Evolutionary conservation across 2,888 invertebrate species (phyloP).

Genomic region (Cremastinae sp.): DNA sequence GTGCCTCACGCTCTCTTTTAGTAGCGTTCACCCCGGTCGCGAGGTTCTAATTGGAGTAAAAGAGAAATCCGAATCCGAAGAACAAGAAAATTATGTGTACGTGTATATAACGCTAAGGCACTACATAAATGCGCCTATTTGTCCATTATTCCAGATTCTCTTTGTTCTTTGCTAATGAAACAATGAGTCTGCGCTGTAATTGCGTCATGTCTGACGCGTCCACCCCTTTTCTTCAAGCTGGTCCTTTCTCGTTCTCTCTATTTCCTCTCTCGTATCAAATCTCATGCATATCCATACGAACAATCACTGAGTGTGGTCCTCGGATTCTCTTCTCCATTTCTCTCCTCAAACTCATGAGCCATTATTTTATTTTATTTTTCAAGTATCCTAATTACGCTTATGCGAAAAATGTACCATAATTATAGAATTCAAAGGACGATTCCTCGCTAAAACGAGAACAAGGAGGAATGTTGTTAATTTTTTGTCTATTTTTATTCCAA

Average conservation of each 20-base stretch:
- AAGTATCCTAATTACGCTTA: too few relatives aligned
- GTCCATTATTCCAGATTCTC: conserved; percentile 80
- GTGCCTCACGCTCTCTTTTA: conserved; percentile 67
- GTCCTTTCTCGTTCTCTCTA: conserved; percentile 20
- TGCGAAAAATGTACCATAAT: too few relatives aligned
- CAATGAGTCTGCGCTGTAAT: conserved; percentile 80
- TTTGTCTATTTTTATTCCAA: too few relatives aligned
- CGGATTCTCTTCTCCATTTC: conserved; percentile 1
- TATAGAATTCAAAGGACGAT: too few relatives aligned
- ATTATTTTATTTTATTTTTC: too few relatives aligned
- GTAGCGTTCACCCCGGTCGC: conserved; percentile 62
- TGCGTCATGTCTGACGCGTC: conserved; percentile 62
- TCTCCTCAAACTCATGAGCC: too few relatives aligned
- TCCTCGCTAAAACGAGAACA: too few relatives aligned
- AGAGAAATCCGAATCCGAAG: conserved; percentile 66
- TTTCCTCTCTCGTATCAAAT: conserved; percentile 1
- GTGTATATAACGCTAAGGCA: conserved; percentile 63
- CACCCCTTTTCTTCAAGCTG: conserved; percentile 48
- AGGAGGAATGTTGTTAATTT: too few relatives aligned
- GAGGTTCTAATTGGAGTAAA: conserved; percentile 78
- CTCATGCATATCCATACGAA: neutral
- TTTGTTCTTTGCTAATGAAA: conserved; percentile 80
- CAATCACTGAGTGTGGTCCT: neutral
- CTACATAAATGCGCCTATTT: conserved; percentile 79
- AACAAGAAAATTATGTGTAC: conserved; percentile 24